Evolutionary conservation across 2,797 vertebrate genomes (phyloP), one percentile per base, ranked within the genome.

Genomic region (Muscicapa striata): DNA sequence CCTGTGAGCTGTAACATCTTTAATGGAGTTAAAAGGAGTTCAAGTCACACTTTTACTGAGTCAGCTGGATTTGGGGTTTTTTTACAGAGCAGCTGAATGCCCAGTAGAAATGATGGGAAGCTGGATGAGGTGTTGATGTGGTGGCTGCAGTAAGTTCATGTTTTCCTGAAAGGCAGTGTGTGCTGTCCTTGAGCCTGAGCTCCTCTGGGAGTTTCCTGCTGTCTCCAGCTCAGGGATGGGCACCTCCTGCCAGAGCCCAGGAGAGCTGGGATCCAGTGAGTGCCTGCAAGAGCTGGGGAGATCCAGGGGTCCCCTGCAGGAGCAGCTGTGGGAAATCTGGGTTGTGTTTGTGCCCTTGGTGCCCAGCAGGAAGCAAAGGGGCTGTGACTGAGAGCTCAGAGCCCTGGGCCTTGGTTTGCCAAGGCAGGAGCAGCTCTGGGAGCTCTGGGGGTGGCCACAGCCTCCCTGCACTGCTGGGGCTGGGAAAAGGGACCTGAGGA

Each of bases 381-480:
- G 67, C 57, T 26, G 72, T 24, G 67, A 14, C 4, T 4, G 48
- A 13, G 54, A 16, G 41, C n/a, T 8, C 15, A 0, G 34, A 7
- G 59, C 49, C 63, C 68, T 62, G 1, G 0, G 3, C 2, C 2
- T 13, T 10, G 32, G 8, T 5, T 49, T 69, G 49, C 51, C 70
- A 29, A 4, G 66, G 61, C 46, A 22, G 64, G n/a, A 46, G 4
- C n/a, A 41, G 77, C 54, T 68, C 40, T 6, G 2, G 77, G 34
- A 76, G 63, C 63, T 62, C 38, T 21, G 29, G 30, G 4, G 43
- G 43, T 67, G 70, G 20, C n/a, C 68, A 13, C 40, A 5, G 64
- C 16, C 32, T 40, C 52, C 64, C n/a, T 20, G 18, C 9, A 8
- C 14, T 6, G 32, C 7, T 48, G 61, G 74, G 40, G 61, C 51